Percentiles rank a stretch among this genome's conserved stretches.
phyloP scores from a whole-genome alignment of 2,797 vertebrate species.

The Sebastes hubbsi region DNA sequence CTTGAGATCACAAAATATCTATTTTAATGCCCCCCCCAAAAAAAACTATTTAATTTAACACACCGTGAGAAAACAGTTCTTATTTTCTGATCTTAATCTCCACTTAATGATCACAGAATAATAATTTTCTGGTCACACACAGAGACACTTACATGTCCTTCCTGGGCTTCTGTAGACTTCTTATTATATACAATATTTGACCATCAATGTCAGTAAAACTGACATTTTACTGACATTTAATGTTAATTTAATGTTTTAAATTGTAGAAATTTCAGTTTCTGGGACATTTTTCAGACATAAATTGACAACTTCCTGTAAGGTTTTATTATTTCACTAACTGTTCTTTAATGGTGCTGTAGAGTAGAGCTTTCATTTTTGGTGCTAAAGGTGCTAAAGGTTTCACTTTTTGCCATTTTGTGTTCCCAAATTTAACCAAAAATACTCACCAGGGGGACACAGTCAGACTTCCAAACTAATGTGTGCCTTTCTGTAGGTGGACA shows the following conservation, averaged over 20 bases:
- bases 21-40: neutral
- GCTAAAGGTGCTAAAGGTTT: conserved; percentile 3
- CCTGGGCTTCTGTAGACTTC: neutral
- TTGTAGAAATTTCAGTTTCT: neutral
- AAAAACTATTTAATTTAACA: neutral
- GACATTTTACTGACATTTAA: neutral
- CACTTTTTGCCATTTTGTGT: neutral
- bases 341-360: neutral
- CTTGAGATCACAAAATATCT: neutral
- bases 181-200: too few species aligned
- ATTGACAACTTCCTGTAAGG: neutral
- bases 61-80: neutral
- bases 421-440: neutral
- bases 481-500: neutral
- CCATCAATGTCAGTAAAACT: neutral
- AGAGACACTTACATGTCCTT: neutral
- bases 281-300: neutral
- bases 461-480: neutral
- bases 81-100: neutral
- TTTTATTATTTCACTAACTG: neutral
- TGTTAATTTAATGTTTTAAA: neutral
- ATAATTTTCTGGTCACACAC: neutral
- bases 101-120: neutral
- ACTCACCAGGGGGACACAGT: neutral
- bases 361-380: conserved; percentile 4